Conservation (phyloP, 2,888 invertebrate species). For the Erpobdella octoculata region DNA sequence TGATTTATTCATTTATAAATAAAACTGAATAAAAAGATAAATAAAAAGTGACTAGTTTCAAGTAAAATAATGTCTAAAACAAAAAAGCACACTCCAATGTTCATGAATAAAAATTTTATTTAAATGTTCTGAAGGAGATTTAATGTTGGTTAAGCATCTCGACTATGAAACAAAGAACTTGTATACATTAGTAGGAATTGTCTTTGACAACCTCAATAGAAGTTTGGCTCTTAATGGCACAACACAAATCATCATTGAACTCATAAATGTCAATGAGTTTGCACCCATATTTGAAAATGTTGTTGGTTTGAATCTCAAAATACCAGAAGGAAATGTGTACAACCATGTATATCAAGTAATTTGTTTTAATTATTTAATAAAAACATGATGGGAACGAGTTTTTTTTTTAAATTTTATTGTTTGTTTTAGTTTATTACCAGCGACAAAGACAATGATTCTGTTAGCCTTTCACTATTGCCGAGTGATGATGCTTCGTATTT, state of each 20-base stretch:
- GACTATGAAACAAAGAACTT: neutral
- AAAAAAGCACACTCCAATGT: too few species aligned
- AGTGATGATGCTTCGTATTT: neutral
- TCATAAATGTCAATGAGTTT: slow-evolving; percentile 14
- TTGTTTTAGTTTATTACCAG: neutral
- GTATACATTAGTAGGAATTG: neutral
- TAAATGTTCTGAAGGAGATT: neutral
- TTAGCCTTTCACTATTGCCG: neutral
- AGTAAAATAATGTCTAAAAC: neutral
- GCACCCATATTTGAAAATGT: neutral
- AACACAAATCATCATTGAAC: neutral
- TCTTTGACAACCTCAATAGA: neutral
- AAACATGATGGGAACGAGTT: neutral
- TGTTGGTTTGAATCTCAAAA: neutral
- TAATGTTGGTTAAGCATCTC: neutral
- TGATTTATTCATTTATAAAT: too few species aligned
- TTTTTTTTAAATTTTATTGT: neutral
- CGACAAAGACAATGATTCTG: slow-evolving; percentile 7
- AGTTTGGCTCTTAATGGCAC: neutral
- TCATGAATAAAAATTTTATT: too few species aligned
- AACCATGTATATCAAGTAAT: neutral
- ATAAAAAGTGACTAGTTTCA: neutral
- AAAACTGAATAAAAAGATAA: too few species aligned
- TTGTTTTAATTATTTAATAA: neutral
- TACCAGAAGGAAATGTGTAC: neutral